phyloP scores from a whole-genome alignment of 2,797 vertebrate species.

The Myotis daubentonii region DNA sequence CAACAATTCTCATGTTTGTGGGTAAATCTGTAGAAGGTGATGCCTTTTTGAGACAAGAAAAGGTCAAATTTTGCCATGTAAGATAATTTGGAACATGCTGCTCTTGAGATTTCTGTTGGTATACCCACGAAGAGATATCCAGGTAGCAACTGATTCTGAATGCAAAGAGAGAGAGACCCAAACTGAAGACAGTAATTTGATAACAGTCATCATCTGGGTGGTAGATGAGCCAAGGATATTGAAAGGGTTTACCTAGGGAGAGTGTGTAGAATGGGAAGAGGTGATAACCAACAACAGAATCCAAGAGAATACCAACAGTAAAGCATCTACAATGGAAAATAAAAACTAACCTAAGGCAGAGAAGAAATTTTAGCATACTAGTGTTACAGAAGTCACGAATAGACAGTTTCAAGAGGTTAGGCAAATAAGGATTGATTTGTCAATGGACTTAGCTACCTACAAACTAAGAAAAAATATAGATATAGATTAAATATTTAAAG shows the following conservation, averaged over 20 bases:
- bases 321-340: not conserved
- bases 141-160: not conserved
- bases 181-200: not conserved
- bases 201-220: not conserved
- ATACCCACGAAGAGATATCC: not conserved
- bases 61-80: not conserved
- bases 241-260: not conserved
- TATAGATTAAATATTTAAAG: conserved; percentile 7
- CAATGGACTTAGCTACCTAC: not conserved
- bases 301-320: not conserved
- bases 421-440: not conserved
- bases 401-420: not conserved
- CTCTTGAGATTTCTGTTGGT: not conserved
- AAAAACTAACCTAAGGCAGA: not conserved
- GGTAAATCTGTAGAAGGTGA: not conserved
- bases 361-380: not conserved
- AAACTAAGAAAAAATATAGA: not conserved
- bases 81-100: not conserved
- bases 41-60: not conserved
- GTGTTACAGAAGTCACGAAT: not conserved
- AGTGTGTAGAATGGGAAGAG: not conserved
- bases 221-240: not conserved
- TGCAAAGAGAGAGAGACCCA: not conserved
- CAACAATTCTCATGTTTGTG: not conserved
- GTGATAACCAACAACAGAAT: not conserved